Evolutionary conservation across 2,113 vertebrate species (phyloP), one percentile per base, ranked within the genome.

Genomic region (Osmerus mordax): DNA sequence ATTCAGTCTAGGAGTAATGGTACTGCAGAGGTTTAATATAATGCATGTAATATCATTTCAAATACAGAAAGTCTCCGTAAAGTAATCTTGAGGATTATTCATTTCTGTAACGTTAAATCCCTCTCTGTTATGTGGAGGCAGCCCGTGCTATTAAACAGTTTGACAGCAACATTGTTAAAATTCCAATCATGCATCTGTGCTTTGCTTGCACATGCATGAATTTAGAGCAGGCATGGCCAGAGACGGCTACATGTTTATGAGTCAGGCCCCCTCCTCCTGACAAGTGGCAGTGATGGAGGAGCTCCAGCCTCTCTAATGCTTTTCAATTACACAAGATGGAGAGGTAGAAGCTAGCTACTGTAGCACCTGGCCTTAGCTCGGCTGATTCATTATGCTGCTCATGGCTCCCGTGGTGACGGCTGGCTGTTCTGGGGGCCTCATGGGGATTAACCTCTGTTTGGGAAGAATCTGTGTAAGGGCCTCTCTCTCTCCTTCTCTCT

Each of bases 251-350:
- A 11, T 47, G 41, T 47, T 60, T 21, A 60, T 60, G 58, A 60
- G 9, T 4, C 19, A 60, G 58, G 19, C 58, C 3, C 21, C 58
- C 21, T 14, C 41, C 41, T 47, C 5, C 41, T 60, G 58, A 60
- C 58, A 60, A 60, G 58, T 60, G 58, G 58, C 58, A 60, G 23
- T 60, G 21, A 60, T 25, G 58, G 58, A 60, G 58, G 58, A 60
- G 58, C 21, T 23, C 9, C 9, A 23, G 9, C 58, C 58, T 60
- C 58, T 60, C 58, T 21, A 60, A 60, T 23, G 58, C 58, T 60
- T 60, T 60, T 19, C 41, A 47, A 47, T 47, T 47, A 47, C 41
- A 11, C 41, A 47, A 47, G 41, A 47, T 47, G 41, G 41, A 47
- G 41, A 47, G 41, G 41, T 47, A 12, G 41, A 47, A 9, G 41